These are phyloP conservation scores for Lithobates sylvaticus DNA, from an alignment of 2,797 vertebrate species.

Conservation along the genomic window DNA sequence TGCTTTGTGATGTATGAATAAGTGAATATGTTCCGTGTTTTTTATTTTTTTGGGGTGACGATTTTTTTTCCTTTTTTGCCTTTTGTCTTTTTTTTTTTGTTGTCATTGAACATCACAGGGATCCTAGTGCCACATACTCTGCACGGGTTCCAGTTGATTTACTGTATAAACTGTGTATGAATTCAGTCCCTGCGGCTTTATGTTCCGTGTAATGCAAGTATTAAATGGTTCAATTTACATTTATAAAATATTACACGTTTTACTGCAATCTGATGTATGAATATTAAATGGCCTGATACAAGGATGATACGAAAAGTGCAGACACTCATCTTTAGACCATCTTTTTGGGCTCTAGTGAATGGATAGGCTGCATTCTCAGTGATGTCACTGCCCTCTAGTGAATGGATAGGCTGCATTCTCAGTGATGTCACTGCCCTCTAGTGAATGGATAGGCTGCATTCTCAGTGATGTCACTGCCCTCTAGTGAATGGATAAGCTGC, in stretches of 20 bases:
- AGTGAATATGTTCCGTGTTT: not conserved
- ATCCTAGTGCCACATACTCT: not conserved
- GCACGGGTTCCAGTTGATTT: not conserved
- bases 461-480: too few relatives aligned
- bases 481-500: too few relatives aligned
- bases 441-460: too few relatives aligned
- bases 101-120: not conserved
- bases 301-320: not conserved
- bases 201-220: not conserved
- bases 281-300: not conserved
- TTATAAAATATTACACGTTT: not conserved
- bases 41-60: not conserved
- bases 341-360: too few relatives aligned
- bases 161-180: not conserved
- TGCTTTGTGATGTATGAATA: not conserved
- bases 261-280: too few relatives aligned
- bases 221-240: not conserved
- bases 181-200: constrained; percentile 2
- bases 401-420: too few relatives aligned
- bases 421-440: too few relatives aligned
- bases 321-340: too few relatives aligned
- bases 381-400: too few relatives aligned
- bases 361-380: too few relatives aligned
- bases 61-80: too few relatives aligned
- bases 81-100: not conserved